Percentiles rank a stretch among this genome's conserved stretches.
These are phyloP conservation scores for Phyllostomus hastatus DNA, from an alignment of 2,113 vertebrate genomes.

Conservation along the genomic window DNA sequence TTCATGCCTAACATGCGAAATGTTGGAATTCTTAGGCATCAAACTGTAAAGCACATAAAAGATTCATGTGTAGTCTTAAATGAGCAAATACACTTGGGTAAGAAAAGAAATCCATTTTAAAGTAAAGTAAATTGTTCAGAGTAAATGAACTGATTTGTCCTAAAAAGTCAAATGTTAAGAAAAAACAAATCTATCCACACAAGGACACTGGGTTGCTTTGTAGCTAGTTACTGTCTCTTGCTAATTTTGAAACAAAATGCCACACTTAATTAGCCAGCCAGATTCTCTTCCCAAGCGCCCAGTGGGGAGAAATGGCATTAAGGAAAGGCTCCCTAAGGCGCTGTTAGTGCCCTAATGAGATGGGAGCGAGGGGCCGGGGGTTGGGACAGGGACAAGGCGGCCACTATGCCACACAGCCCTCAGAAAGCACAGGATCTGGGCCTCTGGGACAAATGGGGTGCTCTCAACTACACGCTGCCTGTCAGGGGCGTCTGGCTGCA, in stretches of 20 bases:
- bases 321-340: conserved; percentile 50
- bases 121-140: conserved; percentile 31
- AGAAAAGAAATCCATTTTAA: conserved; percentile 28
- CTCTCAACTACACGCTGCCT: not conserved
- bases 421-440: not conserved
- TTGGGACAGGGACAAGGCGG: not conserved
- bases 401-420: not conserved
- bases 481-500: not conserved
- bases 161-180: conserved; percentile 29
- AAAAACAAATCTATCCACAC: not conserved
- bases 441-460: not conserved
- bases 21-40: not conserved
- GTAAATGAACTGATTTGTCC: not conserved
- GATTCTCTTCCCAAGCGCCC: not conserved
- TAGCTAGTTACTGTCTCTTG: not conserved
- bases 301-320: not conserved
- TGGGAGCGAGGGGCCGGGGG: not conserved
- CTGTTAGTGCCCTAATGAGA: conserved; percentile 41
- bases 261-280: conserved; percentile 51
- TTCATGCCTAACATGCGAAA: not conserved
- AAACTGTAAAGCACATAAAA: not conserved
- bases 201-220: not conserved
- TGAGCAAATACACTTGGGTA: not conserved
- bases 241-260: conserved; percentile 57
- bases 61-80: not conserved